phyloP scores from a whole-genome alignment of 2,113 vertebrate species.

The Hystrix cristata region DNA sequence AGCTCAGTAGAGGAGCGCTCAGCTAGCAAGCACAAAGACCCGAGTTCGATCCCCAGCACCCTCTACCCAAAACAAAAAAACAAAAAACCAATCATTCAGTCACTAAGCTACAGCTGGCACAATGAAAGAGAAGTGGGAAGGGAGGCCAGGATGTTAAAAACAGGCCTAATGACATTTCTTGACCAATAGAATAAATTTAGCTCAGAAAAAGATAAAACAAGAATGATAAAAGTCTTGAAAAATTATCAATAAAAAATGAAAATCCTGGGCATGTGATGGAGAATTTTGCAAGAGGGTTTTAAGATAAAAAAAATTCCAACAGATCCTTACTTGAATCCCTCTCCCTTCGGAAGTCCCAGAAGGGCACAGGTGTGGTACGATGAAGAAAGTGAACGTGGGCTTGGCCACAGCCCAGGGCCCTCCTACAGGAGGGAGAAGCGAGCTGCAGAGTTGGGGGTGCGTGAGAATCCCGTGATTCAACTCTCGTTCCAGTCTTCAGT shows the following conservation, averaged over 20 bases:
- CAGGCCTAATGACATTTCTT: not conserved
- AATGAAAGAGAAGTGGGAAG: not conserved
- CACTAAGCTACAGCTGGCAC: not conserved
- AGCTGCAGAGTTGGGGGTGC: not conserved
- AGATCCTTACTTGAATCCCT: not conserved
- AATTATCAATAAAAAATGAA: slow-evolving; percentile 15
- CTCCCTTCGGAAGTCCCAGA: not conserved
- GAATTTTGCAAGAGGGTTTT: not conserved
- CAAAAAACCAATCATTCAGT: not conserved
- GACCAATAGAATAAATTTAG: not conserved
- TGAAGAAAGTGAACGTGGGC: not conserved
- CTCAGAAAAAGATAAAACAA: not conserved
- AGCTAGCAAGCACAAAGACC: too few relatives aligned
- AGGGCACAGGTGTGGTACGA: not conserved
- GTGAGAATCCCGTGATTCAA: not conserved
- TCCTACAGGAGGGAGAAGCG: not conserved
- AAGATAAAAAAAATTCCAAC: slow-evolving; percentile 4
- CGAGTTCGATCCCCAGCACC: too few relatives aligned
- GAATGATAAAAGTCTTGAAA: not conserved
- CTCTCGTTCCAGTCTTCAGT: not conserved
- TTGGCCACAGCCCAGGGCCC: not conserved
- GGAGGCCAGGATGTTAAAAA: not conserved
- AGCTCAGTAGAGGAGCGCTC: too few relatives aligned
- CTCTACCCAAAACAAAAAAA: not conserved
- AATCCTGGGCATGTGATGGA: not conserved